These are phyloP conservation scores for Odontamblyopus lacepedii DNA, from an alignment of 2,797 vertebrate genomes.

Conservation along the genomic window DNA sequence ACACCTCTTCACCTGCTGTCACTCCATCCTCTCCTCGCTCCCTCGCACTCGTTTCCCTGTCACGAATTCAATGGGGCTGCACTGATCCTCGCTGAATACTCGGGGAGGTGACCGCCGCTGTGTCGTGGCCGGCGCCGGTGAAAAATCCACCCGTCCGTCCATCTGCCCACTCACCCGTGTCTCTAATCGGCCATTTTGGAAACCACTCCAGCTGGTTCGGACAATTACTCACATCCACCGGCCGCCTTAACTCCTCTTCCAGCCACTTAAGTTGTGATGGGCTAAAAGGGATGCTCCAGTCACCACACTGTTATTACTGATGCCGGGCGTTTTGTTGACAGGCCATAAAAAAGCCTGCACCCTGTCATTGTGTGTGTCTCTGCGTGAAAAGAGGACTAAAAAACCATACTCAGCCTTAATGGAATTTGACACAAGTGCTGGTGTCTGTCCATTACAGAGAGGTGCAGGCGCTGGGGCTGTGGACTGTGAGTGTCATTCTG, in stretches of 20 bases:
- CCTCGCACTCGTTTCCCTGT: conserved; percentile 67
- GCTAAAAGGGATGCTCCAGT: conserved; percentile 77
- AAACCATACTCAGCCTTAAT: conserved; percentile 46
- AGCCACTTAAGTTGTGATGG: conserved; percentile 79
- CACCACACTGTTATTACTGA: conserved; percentile 73
- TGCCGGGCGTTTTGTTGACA: conserved; percentile 70
- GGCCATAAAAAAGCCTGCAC: conserved; percentile 65
- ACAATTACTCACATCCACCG: conserved; percentile 68
- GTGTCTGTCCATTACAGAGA: conserved; percentile 52
- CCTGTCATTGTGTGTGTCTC: conserved; percentile 62
- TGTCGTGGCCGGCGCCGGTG: conserved; percentile 44
- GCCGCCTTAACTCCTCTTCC: conserved; percentile 74
- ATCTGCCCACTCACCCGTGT: conserved; percentile 60
- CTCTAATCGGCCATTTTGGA: conserved; percentile 60
- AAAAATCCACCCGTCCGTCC: conserved; percentile 61
- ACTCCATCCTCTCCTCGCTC: conserved; percentile 47
- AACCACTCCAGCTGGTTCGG: conserved; percentile 75
- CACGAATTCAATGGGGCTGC: conserved; percentile 71
- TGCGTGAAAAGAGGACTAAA: conserved; percentile 56
- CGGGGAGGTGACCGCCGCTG: conserved; percentile 59
- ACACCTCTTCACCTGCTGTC: conserved; percentile 48
- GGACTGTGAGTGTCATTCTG: neutral
- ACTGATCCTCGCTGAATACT: conserved; percentile 71
- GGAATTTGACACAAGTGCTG: conserved; percentile 55
- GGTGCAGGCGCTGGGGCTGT: neutral